Evolutionary conservation across 2,113 vertebrate genomes (phyloP), one percentile per base, ranked within the genome.

Genomic region (Scomber scombrus): DNA sequence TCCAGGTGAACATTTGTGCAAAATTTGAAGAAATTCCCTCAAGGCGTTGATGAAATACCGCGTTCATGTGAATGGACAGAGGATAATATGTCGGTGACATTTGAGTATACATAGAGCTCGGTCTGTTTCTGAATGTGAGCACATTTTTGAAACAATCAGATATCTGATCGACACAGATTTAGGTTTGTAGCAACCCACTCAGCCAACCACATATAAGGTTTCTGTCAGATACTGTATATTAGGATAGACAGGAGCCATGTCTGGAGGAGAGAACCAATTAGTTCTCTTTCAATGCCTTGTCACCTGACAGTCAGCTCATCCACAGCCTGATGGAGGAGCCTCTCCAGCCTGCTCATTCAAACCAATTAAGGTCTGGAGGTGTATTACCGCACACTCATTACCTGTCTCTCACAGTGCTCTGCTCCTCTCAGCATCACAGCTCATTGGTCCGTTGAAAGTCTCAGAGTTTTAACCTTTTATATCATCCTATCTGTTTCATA

Each of bases 371-470:
- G 73, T 78, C 80, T 82, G 80, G 81, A 87, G 81, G 83, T 90
- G 88, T 72, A 88, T 92, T 86, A 92, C 78, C 82, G 83, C 82
- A 81, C 71, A 76, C 75, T 93, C 87, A 94, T 91, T 87, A 91
- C 84, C 81, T 84, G 77, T 77, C 74, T 84, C 67, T 83, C 88
- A 85, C 77, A 70, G 73, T 60, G 61, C 78, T 80, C 70, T 70
- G 72, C 63, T 81, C 72, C 78, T 80, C 78, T 68, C 75, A 52
- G 76, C 46, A 85, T 65, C 51, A 9, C 77, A 75, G 85, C 68
- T 85, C 87, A 79, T 16, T 74, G 74, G 68, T 73, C 62, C 65
- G 76, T 19, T 60, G 31, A 81, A 82, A 87, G 50, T 75, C 75
- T 80, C 68, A 10, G 15, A 56, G 23, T 61, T 78, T 64, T 70